phyloP scores from a whole-genome alignment of 2,888 invertebrate genomes.

The Perizoma flavofasciatum region DNA sequence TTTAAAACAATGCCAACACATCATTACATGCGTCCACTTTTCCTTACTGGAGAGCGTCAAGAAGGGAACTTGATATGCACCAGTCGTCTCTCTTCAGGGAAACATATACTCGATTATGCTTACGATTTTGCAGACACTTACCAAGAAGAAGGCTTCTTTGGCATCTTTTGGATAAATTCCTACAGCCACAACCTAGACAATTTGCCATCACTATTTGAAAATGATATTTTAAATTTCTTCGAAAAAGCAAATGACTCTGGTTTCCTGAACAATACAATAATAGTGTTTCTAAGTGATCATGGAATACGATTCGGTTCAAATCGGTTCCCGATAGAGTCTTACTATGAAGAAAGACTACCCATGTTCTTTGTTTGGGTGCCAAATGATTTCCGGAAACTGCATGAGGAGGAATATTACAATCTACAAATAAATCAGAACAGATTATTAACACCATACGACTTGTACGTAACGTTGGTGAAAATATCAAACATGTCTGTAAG shows the following conservation, averaged over 20 bases:
- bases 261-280: slow-evolving; percentile 85
- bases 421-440: slow-evolving; percentile 85
- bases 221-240: slow-evolving; percentile 81
- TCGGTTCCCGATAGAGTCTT: slow-evolving; percentile 87
- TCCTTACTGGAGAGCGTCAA: slow-evolving; percentile 84
- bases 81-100: slow-evolving; percentile 81
- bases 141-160: slow-evolving; percentile 85
- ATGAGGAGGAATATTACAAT: slow-evolving; percentile 82
- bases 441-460: slow-evolving; percentile 89
- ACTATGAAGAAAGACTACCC: slow-evolving; percentile 90
- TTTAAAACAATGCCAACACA: slow-evolving; percentile 90
- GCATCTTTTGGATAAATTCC: slow-evolving; percentile 90
- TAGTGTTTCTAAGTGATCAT: slow-evolving; percentile 90
- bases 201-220: slow-evolving; percentile 86
- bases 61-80: slow-evolving; percentile 68
- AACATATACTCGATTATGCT: slow-evolving; percentile 87
- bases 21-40: slow-evolving; percentile 90
- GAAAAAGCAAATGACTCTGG: slow-evolving; percentile 76
- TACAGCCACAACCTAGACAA: slow-evolving; percentile 88
- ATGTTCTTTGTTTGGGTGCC: slow-evolving; percentile 89
- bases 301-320: slow-evolving; percentile 89
- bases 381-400: slow-evolving; percentile 78
- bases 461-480: slow-evolving; percentile 85
- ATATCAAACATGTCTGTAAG: slow-evolving; percentile 79
- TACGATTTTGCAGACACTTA: slow-evolving; percentile 85